Base-by-base conservation (phyloP, 2,888 invertebrate genomes). In the Oxycera nigricornis region DNA sequence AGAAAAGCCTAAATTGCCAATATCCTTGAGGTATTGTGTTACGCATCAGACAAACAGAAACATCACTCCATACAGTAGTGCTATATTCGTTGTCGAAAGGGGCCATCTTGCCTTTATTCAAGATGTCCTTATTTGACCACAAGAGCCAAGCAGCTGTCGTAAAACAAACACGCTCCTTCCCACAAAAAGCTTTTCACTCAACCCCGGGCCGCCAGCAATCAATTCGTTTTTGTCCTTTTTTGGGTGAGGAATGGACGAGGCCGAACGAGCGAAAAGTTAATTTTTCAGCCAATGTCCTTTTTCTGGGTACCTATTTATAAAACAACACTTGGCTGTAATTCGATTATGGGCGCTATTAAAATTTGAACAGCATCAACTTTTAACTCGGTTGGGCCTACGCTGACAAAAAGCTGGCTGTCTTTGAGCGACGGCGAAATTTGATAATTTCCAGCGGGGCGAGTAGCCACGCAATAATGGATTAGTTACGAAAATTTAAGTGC, bases 1-100 rank as follows among this genome's bases (percentile, higher is more conserved):
- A 68, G 50, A 46, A 50, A 68, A 35, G 52, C 30, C 70, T 55
- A 52, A 70, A 70, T 52, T 50, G 55, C 52, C 31, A 70, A 70
- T 70, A 52, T 70, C 52, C 70, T 70, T 70, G 70, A 30, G 70
- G 52, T 70, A 70, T 70, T 20, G 11, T 52, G 22, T 70, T 70
- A 31, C 70, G 35, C 41, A 31, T 52, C 55, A 52, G 41, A 41
- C 65, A 41, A 41, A 65, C 41, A 65, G 30, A 65, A 24, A 65
- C 39, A 2, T 39, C 24, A 65, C 39, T 41, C 39, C 31, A 62
- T 41, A 31, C 31, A 1, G 35, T 6, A 20, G 24, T 24, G 24
- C 24, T 24, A 55, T 24, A 55, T 24, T 59, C 30, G 4, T 30
- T 6, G 59, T 28, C 30, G 59, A 59, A 59, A 59, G 59, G n/a